Percentiles rank a stretch among this genome's conserved stretches.
phyloP scores from a whole-genome alignment of 2,888 invertebrate genomes.

The Tetranychus truncatus region DNA sequence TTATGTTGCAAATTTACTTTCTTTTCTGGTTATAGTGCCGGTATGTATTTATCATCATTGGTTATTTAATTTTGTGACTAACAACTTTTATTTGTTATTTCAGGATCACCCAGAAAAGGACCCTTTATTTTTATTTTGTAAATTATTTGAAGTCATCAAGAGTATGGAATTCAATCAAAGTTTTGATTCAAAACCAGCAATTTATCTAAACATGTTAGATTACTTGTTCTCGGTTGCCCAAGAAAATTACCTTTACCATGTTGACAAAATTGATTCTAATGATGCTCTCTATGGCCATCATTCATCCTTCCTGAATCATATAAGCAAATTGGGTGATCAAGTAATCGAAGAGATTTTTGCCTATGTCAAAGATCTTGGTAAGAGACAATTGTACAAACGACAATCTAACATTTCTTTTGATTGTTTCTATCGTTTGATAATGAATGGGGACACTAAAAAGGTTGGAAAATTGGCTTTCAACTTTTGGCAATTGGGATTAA shows the following conservation, averaged over 20 bases:
- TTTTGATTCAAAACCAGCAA: slow-evolving; percentile 45
- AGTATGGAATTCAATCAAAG: slow-evolving; percentile 39
- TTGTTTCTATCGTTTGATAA: slow-evolving; percentile 33
- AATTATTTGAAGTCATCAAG: slow-evolving; percentile 60
- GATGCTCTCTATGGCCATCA: slow-evolving; percentile 77
- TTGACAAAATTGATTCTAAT: slow-evolving; percentile 74
- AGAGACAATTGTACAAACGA: slow-evolving; percentile 27
- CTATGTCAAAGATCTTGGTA: slow-evolving; percentile 31
- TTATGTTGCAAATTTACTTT: slow-evolving; percentile 44
- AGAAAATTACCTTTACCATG: slow-evolving; percentile 64
- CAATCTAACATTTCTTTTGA: slow-evolving; percentile 52
- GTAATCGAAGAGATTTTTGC: slow-evolving; percentile 56
- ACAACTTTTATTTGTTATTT: slow-evolving; percentile 26
- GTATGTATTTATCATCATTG: slow-evolving; percentile 29
- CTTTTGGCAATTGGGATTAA: slow-evolving; percentile 18
- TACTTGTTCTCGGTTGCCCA: slow-evolving; percentile 58
- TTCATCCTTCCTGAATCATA: slow-evolving; percentile 58
- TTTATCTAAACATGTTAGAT: slow-evolving; percentile 57
- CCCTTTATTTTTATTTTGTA: slow-evolving; percentile 58
- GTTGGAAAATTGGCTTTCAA: slow-evolving; percentile 17
- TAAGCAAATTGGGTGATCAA: slow-evolving; percentile 55
- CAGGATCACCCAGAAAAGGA: slow-evolving; percentile 76
- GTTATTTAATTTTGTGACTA: slow-evolving; percentile 47
- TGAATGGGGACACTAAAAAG: slow-evolving; percentile 32
- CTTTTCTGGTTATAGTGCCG: slow-evolving; percentile 26